phyloP scores from a whole-genome alignment of 2,888 invertebrate species.

The Caenorhabditis sp. region DNA sequence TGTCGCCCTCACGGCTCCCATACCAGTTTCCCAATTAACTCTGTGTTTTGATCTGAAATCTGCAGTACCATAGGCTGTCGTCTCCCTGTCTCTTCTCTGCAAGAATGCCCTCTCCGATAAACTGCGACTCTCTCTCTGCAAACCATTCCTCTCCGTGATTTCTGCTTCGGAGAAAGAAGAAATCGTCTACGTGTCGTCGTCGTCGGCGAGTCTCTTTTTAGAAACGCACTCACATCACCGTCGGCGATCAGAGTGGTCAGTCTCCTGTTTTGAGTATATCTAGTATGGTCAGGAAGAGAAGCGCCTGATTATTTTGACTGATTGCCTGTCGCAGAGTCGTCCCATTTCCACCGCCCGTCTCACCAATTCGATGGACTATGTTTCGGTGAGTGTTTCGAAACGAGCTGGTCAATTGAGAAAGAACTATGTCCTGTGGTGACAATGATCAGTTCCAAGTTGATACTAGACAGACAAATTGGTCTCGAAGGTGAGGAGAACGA shows the following conservation, averaged over 20 bases:
- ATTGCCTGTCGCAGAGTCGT: background rate
- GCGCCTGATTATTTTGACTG: conserved; percentile 1
- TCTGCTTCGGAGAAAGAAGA: conserved; percentile 1
- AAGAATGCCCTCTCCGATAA: background rate
- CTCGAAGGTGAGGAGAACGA: too few species aligned
- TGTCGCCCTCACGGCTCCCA: background rate
- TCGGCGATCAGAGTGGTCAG: background rate
- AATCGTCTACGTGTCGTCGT: background rate
- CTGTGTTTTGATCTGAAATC: background rate
- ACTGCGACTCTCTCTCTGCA: conserved; percentile 1
- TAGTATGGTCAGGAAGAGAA: conserved; percentile 9
- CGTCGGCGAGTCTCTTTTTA: background rate
- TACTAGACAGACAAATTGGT: conserved; percentile 10
- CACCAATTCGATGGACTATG: conserved; percentile 13
- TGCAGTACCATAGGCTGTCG: background rate
- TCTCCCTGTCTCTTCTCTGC: background rate
- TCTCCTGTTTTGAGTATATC: background rate
- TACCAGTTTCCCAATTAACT: background rate
- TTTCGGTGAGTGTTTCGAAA: conserved; percentile 8
- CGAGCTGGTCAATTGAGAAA: too few species aligned
- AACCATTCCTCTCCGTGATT: background rate
- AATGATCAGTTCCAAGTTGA: background rate
- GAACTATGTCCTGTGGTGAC: too few species aligned
- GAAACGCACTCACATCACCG: background rate
- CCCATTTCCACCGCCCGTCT: background rate